phyloP scores from a whole-genome alignment of 2,113 vertebrate genomes.

The Tachysurus fulvidraco region DNA sequence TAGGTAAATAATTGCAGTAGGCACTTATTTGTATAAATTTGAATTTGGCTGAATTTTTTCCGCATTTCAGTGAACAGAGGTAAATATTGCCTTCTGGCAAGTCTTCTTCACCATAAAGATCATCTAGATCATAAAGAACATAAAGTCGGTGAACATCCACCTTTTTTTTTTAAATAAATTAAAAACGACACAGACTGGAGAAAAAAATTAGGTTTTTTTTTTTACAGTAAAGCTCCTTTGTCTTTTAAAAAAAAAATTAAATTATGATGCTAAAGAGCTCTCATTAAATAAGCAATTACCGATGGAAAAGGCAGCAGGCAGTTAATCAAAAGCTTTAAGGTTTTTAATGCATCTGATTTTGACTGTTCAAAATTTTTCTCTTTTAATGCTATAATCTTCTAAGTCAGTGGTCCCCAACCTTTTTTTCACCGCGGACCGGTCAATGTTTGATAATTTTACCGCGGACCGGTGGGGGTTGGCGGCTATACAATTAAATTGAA shows the following conservation, averaged over 20 bases:
- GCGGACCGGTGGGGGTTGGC: too few relatives aligned
- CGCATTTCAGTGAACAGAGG: neutral
- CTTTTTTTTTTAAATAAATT: neutral
- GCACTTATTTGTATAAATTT: neutral
- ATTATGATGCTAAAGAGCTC: too few relatives aligned
- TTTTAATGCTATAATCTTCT: neutral
- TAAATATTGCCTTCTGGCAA: neutral
- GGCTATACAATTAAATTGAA: too few relatives aligned
- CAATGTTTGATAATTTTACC: too few relatives aligned
- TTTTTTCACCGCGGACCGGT: too few relatives aligned
- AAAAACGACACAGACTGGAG: neutral
- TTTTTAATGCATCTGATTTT: neutral
- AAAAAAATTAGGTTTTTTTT: neutral
- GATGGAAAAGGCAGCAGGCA: too few relatives aligned
- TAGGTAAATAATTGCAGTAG: neutral
- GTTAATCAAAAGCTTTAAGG: neutral
- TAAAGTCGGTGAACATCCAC: neutral
- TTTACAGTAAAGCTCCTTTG: neutral
- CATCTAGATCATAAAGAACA: neutral
- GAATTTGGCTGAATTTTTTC: neutral
- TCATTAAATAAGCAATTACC: too few relatives aligned
- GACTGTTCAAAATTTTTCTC: neutral
- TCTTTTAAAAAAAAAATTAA: too few relatives aligned
- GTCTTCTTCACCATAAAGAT: too few relatives aligned
- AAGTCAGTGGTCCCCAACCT: too few relatives aligned